Conservation (phyloP, 2,113 vertebrate species). For the Heterocephalus glaber region DNA sequence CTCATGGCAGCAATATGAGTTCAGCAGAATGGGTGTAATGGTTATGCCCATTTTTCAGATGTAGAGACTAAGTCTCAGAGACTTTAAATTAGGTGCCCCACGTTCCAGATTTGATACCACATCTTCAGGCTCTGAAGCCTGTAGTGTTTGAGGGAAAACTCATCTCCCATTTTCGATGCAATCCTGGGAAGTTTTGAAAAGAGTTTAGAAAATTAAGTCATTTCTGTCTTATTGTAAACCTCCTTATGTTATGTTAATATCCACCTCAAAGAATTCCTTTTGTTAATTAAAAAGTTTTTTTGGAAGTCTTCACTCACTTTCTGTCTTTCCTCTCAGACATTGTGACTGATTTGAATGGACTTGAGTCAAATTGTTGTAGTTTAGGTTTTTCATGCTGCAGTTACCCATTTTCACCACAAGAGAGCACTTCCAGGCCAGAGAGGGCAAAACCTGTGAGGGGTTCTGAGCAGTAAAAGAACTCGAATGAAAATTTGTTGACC, state of each 20-base stretch:
- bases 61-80: background rate
- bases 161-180: background rate
- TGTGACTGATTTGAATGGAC: background rate
- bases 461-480: background rate
- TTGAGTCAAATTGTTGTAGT: background rate
- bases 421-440: constrained; percentile 50
- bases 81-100: background rate
- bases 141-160: background rate
- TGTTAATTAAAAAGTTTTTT: constrained; percentile 12
- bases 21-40: background rate
- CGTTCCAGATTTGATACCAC: background rate
- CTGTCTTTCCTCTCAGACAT: background rate
- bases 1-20: background rate
- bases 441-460: background rate
- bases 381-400: background rate
- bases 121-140: background rate
- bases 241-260: background rate
- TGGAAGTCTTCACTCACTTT: background rate
- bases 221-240: background rate
- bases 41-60: background rate
- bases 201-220: background rate
- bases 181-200: constrained; percentile 33
- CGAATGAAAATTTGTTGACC: background rate
- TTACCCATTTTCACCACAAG: constrained; percentile 62
- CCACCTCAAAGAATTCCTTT: background rate